Conservation (phyloP, 2,113 vertebrate species). For the Aptenodytes patagonicus region DNA sequence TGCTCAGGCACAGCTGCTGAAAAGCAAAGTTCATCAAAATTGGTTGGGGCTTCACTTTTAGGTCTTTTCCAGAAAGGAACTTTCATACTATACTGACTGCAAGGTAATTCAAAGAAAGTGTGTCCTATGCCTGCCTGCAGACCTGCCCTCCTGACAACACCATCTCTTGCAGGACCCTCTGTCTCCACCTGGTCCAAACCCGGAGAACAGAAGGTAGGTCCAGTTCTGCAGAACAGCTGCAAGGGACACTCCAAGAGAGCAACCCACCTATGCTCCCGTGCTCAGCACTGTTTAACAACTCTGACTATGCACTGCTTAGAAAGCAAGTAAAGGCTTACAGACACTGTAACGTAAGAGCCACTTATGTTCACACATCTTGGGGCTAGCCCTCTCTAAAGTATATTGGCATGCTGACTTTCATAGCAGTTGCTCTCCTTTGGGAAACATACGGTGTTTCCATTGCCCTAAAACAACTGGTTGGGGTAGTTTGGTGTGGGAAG, state of each 20-base stretch:
- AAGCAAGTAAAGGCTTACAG: not conserved
- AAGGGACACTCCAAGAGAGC: not conserved
- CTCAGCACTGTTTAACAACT: not conserved
- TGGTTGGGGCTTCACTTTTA: not conserved
- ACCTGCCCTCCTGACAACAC: not conserved
- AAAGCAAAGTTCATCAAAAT: not conserved
- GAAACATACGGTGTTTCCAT: not conserved
- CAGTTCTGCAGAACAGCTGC: not conserved
- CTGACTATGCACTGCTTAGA: not conserved
- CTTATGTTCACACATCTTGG: not conserved
- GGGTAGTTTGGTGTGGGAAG: not conserved
- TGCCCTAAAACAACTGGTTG: not conserved
- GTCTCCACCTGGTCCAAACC: not conserved
- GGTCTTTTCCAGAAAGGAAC: not conserved
- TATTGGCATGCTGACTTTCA: not conserved
- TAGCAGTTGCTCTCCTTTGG: not conserved
- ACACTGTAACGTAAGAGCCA: not conserved
- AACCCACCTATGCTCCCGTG: fast-evolving
- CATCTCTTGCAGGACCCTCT: not conserved
- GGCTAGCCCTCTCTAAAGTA: not conserved
- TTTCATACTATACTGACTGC: not conserved
- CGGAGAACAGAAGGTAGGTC: not conserved
- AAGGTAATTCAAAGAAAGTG: not conserved
- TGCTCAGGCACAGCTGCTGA: not conserved
- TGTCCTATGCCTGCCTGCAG: not conserved